phyloP scores from a whole-genome alignment of 2,113 vertebrate species.

The Elgaria multicarinata region DNA sequence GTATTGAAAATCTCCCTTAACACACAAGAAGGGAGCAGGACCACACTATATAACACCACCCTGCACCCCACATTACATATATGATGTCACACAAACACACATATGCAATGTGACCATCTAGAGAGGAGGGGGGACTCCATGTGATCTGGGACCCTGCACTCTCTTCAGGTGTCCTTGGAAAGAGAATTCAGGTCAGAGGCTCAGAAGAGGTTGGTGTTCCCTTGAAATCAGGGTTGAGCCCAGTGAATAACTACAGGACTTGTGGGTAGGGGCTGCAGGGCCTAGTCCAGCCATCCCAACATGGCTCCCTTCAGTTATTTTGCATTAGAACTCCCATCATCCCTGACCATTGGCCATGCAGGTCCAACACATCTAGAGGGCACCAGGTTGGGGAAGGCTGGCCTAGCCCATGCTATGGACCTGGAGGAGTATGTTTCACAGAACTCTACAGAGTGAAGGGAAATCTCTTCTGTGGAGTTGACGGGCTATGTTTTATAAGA shows the following conservation, averaged over 20 bases:
- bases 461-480: background rate
- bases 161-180: background rate
- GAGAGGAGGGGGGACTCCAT: too few relatives aligned
- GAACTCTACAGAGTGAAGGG: too few relatives aligned
- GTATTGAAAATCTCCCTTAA: too few relatives aligned
- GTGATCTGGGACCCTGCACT: too few relatives aligned
- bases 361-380: background rate
- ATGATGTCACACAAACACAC: too few relatives aligned
- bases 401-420: background rate
- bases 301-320: background rate
- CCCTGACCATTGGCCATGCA: background rate
- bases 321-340: background rate
- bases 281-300: too few relatives aligned
- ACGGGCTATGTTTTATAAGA: background rate
- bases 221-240: background rate
- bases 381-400: background rate
- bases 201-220: background rate
- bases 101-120: too few relatives aligned
- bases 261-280: background rate
- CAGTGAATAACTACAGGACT: background rate
- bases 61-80: too few relatives aligned
- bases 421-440: background rate
- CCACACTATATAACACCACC: too few relatives aligned
- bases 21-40: too few relatives aligned
- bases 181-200: background rate